phyloP scores from a whole-genome alignment of 2,888 invertebrate species.

The Cephus pulcher region DNA sequence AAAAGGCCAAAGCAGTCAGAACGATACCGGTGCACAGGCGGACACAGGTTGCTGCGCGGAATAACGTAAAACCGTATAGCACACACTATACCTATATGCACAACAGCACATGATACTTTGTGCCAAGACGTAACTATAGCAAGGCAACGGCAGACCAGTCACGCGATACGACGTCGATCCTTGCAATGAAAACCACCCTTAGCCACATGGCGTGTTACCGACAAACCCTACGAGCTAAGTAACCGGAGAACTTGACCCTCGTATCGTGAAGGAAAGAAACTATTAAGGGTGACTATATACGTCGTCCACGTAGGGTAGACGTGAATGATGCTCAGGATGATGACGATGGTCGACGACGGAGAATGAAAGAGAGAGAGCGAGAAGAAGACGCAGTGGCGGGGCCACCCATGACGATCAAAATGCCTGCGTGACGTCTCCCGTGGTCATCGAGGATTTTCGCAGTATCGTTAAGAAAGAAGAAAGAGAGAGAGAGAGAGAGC shows the following conservation, averaged over 20 bases:
- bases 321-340: no score
- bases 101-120: not conserved
- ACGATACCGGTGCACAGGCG: not conserved
- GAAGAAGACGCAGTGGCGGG: not conserved
- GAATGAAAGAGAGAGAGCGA: not conserved
- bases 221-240: not conserved
- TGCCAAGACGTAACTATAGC: not conserved
- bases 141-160: not conserved
- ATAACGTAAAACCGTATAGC: not conserved
- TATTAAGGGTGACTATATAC: not conserved
- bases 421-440: slow-evolving; percentile 7
- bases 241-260: not conserved
- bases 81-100: not conserved
- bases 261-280: not conserved
- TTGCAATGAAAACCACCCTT: not conserved
- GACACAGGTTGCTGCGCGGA: not conserved
- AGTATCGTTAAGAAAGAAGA: not conserved
- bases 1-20: not conserved
- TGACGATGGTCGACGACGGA: not conserved
- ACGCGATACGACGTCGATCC: not conserved
- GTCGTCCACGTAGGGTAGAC: not conserved
- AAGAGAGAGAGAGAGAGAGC: not conserved
- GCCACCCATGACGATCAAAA: not conserved
- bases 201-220: not conserved
- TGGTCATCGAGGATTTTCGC: slow-evolving; percentile 12